Evolutionary conservation across 1,140 invertebrate species (phyloP).

Genomic region (Drosophila lacertosa): DNA sequence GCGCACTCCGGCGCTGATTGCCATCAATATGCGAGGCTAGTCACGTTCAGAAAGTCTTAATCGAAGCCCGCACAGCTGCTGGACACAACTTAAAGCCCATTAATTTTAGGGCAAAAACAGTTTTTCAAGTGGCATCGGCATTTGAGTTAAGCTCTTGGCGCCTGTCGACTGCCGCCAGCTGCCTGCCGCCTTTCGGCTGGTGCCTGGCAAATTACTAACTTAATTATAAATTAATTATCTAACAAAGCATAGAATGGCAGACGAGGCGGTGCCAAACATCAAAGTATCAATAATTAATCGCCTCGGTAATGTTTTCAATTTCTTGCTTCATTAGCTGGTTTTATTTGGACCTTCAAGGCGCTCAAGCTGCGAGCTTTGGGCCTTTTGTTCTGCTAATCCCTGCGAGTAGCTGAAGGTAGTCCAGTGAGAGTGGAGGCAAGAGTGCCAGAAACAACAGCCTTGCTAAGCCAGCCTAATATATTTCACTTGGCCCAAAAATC

Average conservation of each 20-base stretch:
- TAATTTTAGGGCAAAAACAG: slow-evolving; percentile 20
- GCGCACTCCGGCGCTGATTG: slow-evolving; percentile 21
- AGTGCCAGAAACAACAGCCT: not conserved
- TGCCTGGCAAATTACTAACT: slow-evolving; percentile 64
- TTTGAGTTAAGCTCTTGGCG: slow-evolving; percentile 20
- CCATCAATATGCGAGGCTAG: slow-evolving; percentile 66
- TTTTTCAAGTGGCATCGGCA: slow-evolving; percentile 19
- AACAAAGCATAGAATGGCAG: slow-evolving; percentile 34
- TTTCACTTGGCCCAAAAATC: slow-evolving; percentile 44
- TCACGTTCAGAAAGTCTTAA: slow-evolving; percentile 72
- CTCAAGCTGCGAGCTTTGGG: slow-evolving; percentile 20
- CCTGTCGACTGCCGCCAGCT: not conserved
- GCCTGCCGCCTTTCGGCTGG: slow-evolving; percentile 4
- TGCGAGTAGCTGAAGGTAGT: slow-evolving; percentile 14
- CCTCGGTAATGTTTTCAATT: slow-evolving; percentile 81
- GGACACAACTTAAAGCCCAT: slow-evolving; percentile 54
- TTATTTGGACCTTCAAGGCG: slow-evolving; percentile 54
- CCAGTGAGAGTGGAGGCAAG: slow-evolving; percentile 3
- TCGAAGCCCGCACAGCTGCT: slow-evolving; percentile 55
- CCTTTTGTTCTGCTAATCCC: slow-evolving; percentile 56
- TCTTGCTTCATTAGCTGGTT: slow-evolving; percentile 78
- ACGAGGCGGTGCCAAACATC: slow-evolving; percentile 48
- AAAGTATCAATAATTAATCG: slow-evolving; percentile 82
- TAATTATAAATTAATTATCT: slow-evolving; percentile 82
- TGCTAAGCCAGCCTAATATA: slow-evolving; percentile 66